A percentile compares a stretch with the other conserved stretches of the same genome.
Evolutionary conservation across 2,113 vertebrate genomes (phyloP).

Genomic region (Carassius carassius): DNA sequence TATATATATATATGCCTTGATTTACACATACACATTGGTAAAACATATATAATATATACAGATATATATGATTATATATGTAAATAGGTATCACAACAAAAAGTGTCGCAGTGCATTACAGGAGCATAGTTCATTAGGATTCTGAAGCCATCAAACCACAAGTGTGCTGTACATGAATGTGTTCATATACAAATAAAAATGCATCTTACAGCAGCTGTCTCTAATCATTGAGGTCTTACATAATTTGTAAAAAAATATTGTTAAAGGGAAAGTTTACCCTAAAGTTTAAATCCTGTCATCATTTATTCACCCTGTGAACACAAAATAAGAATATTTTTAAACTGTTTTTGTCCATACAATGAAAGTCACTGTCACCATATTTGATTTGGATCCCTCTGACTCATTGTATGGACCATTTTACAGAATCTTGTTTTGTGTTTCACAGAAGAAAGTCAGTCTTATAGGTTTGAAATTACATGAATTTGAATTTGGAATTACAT

Average conservation of each 20-base stretch:
- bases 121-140: constrained; percentile 57
- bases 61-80: constrained; percentile 78
- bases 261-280: background rate
- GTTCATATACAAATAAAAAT: background rate
- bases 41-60: constrained; percentile 79
- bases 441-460: background rate
- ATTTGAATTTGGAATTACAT: too few relatives aligned
- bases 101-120: constrained; percentile 76
- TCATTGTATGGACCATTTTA: background rate
- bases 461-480: background rate
- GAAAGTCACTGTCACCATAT: background rate
- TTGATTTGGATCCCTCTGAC: background rate
- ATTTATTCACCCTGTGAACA: background rate
- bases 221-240: background rate
- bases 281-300: background rate
- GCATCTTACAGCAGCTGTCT: constrained; percentile 58
- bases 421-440: background rate
- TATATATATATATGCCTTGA: constrained; percentile 65
- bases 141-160: constrained; percentile 14
- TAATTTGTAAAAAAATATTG: too few relatives aligned
- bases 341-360: background rate
- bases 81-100: constrained; percentile 58
- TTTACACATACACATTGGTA: constrained; percentile 49
- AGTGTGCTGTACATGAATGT: background rate
- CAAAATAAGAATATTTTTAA: background rate